These are phyloP conservation scores for Calliphora vomitoria DNA, from an alignment of 2,888 invertebrate species.

Conservation along the genomic window DNA sequence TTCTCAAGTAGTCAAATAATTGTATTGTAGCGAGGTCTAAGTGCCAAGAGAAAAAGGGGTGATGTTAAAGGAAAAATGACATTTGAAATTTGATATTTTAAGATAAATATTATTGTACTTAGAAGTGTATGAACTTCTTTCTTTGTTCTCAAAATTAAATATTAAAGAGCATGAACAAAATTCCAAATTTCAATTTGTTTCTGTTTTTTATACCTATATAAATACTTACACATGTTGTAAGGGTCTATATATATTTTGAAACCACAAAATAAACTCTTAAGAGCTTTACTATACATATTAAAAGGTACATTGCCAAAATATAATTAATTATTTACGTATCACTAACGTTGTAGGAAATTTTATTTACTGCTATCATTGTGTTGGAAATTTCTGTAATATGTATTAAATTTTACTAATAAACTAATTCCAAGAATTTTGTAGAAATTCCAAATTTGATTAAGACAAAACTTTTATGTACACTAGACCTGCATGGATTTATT, in stretches of 20 bases:
- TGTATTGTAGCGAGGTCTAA: not conserved
- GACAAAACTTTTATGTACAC: too few relatives aligned
- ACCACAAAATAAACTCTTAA: conserved; percentile 1
- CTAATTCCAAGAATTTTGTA: too few relatives aligned
- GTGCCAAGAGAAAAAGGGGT: conserved; percentile 27
- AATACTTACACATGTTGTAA: not conserved
- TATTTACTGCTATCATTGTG: too few relatives aligned
- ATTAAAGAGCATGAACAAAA: not conserved
- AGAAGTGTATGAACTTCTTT: not conserved
- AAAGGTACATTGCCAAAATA: not conserved
- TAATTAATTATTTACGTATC: not conserved
- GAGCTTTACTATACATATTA: not conserved
- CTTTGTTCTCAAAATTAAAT: not conserved
- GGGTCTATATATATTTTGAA: not conserved
- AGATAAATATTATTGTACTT: not conserved
- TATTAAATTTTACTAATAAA: too few relatives aligned
- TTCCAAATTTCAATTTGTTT: not conserved
- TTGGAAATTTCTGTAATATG: too few relatives aligned
- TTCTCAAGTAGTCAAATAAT: conserved; percentile 62
- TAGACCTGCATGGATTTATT: too few relatives aligned
- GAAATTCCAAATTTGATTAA: too few relatives aligned
- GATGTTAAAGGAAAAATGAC: conserved; percentile 9
- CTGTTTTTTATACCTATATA: not conserved
- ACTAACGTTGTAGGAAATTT: not conserved
- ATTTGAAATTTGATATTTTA: conserved; percentile 37